Evolutionary conservation across 2,888 invertebrate species (phyloP).

Genomic region (Furcula furcula): DNA sequence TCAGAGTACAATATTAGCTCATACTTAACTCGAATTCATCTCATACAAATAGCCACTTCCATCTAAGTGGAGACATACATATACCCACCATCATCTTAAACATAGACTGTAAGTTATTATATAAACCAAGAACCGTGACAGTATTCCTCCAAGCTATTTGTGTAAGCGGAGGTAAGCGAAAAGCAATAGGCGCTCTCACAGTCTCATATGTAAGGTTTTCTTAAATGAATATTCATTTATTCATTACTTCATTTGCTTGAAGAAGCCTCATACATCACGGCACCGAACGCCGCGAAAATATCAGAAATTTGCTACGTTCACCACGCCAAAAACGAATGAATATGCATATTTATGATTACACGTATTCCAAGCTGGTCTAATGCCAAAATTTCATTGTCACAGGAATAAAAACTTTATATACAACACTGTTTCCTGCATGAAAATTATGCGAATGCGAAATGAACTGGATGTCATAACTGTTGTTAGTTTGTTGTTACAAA

Average conservation of each 20-base stretch:
- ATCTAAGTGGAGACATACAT: no score
- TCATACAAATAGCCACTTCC: no score
- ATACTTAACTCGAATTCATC: no score
- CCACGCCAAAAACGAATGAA: slow-evolving; percentile 41
- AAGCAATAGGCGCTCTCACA: slow-evolving; percentile 44
- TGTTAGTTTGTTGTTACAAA: no score
- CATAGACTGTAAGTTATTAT: slow-evolving; percentile 1
- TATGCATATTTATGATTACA: slow-evolving; percentile 41
- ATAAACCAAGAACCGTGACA: slow-evolving; percentile 24
- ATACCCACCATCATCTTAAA: neutral
- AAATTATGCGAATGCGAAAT: slow-evolving; percentile 25
- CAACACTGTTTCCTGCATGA: slow-evolving; percentile 15
- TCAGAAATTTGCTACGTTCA: slow-evolving; percentile 36
- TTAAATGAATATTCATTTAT: slow-evolving; percentile 71
- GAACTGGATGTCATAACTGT: slow-evolving; percentile 10
- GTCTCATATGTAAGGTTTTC: slow-evolving; percentile 50
- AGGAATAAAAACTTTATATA: slow-evolving; percentile 21
- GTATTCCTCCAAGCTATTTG: slow-evolving; percentile 37
- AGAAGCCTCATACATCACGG: slow-evolving; percentile 67
- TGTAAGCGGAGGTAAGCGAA: slow-evolving; percentile 41
- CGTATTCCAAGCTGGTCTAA: slow-evolving; percentile 30
- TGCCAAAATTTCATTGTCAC: slow-evolving; percentile 30
- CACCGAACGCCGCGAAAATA: slow-evolving; percentile 48
- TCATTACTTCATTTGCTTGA: slow-evolving; percentile 66
- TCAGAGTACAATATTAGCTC: no score